These are phyloP conservation scores for Spilosoma lubricipeda DNA, from an alignment of 2,888 invertebrate species.

Conservation along the genomic window DNA sequence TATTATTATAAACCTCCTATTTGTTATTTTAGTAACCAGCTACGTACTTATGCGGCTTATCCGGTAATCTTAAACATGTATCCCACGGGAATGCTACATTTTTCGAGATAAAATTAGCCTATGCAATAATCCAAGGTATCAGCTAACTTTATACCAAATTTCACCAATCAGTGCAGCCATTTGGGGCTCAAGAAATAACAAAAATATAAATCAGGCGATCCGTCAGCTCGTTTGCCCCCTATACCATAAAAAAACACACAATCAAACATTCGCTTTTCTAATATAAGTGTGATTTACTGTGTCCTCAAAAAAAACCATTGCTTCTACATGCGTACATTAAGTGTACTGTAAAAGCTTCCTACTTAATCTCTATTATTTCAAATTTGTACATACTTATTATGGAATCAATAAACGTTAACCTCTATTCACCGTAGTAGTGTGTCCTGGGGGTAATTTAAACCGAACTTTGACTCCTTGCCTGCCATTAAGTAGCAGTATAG, in stretches of 20 bases:
- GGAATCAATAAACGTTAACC: not conserved
- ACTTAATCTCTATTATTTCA: not conserved
- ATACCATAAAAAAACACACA: no score
- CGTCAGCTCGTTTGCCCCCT: no score
- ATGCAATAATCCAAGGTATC: no score
- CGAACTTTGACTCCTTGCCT: not conserved
- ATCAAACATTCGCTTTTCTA: not conserved
- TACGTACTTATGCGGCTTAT: not conserved
- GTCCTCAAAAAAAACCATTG: not conserved
- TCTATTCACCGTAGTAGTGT: not conserved
- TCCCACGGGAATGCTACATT: not conserved
- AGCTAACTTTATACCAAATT: no score
- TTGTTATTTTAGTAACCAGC: not conserved
- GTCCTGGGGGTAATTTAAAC: not conserved
- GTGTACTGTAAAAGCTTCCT: not conserved
- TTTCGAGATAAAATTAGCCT: not conserved
- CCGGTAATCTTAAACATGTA: not conserved
- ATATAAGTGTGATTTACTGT: not conserved
- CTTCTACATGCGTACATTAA: not conserved
- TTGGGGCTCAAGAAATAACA: not conserved
- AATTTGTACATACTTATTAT: not conserved
- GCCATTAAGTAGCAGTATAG: not conserved
- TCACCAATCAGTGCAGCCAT: no score
- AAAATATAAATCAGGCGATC: no score
- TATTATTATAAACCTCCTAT: not conserved